phyloP scores from a whole-genome alignment of 1,140 invertebrate genomes.

The Psix sp. region DNA sequence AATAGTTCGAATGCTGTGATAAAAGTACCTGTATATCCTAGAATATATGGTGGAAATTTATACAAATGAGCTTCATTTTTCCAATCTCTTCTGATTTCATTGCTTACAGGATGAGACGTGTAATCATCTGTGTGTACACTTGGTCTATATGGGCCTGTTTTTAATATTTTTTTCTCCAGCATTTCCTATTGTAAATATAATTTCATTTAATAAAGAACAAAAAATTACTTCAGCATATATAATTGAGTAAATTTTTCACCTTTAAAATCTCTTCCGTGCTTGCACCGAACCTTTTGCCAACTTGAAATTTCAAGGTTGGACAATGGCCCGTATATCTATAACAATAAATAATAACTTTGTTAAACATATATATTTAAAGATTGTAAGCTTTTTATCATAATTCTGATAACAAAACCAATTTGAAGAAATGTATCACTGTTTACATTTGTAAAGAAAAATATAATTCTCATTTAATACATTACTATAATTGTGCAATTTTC shows the following conservation, averaged over 20 bases:
- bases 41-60: conserved; percentile 79
- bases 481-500: too few relatives aligned
- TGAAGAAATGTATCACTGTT: too few relatives aligned
- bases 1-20: background rate
- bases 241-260: conserved; percentile 67
- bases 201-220: background rate
- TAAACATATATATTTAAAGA: too few relatives aligned
- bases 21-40: conserved; percentile 82
- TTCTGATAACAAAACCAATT: too few relatives aligned
- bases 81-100: conserved; percentile 67
- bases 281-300: conserved; percentile 83
- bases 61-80: conserved; percentile 71
- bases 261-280: conserved; percentile 83
- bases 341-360: too few relatives aligned
- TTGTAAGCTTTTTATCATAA: too few relatives aligned
- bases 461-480: too few relatives aligned
- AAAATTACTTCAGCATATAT: background rate
- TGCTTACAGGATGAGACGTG: conserved; percentile 54
- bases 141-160: conserved; percentile 70
- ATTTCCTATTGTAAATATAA: conserved; percentile 69
- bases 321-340: conserved; percentile 85
- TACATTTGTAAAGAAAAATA: too few relatives aligned
- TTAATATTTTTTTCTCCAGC: conserved; percentile 74
- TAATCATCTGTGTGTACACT: conserved; percentile 61
- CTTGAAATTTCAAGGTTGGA: conserved; percentile 83